Conservation (phyloP, 1,140 invertebrate genomes). For the Drosophila kikkawai region DNA sequence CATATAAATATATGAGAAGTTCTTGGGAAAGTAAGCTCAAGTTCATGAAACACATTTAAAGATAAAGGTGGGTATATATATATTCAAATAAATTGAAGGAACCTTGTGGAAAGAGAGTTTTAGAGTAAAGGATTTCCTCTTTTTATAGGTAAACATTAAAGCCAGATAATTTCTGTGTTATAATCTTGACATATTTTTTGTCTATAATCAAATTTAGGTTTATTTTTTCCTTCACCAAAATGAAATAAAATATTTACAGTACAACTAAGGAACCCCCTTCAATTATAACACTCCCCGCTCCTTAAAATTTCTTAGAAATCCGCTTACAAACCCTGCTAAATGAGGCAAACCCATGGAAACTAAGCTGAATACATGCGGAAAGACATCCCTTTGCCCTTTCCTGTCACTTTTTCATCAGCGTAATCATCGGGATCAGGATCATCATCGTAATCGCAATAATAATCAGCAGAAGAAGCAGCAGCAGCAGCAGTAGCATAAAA, state of each 20-base stretch:
- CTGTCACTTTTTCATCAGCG: conserved; percentile 12
- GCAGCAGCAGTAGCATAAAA: conserved; percentile 51
- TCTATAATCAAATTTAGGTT: neutral
- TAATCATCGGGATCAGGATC: conserved; percentile 50
- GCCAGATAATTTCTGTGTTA: too few species aligned
- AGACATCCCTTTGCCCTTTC: neutral
- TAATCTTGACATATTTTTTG: neutral
- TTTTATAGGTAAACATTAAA: neutral
- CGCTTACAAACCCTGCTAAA: conserved; percentile 13
- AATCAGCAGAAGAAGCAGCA: conserved; percentile 11
- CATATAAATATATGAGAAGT: conserved; percentile 2
- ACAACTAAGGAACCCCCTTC: neutral
- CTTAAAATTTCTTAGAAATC: conserved; percentile 5
- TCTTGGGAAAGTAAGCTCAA: neutral
- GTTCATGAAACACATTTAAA: conserved; percentile 4
- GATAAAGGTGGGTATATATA: neutral
- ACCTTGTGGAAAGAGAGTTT: neutral
- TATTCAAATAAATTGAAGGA: neutral
- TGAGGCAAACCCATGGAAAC: neutral
- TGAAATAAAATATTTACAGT: neutral
- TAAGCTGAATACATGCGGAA: conserved; percentile 7
- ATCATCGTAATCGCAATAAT: conserved; percentile 18
- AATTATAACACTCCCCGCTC: neutral
- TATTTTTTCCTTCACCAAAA: neutral
- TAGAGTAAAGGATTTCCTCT: too few species aligned